Percentiles rank a stretch among this genome's conserved stretches.
These are phyloP conservation scores for Athalia cordata DNA, from an alignment of 2,888 invertebrate genomes.

Conservation along the genomic window DNA sequence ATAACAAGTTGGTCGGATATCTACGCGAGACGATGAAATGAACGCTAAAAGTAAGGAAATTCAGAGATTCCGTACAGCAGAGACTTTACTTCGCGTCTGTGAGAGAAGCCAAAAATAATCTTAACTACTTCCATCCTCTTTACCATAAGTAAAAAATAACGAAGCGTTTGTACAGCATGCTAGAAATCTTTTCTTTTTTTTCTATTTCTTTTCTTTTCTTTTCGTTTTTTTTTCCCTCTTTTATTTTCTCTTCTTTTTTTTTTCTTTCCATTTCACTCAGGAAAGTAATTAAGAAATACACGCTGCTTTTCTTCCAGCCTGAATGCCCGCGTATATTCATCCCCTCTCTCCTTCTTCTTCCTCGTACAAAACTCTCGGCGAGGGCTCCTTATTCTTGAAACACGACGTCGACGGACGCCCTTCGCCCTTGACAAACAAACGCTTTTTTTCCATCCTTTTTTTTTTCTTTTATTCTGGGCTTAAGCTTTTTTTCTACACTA, in stretches of 20 bases:
- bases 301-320: not conserved
- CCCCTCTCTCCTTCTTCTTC: not conserved
- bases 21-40: not conserved
- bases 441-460: not conserved
- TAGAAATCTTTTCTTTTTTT: too few relatives aligned
- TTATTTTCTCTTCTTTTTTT: too few relatives aligned
- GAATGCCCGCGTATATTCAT: not conserved
- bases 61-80: not conserved
- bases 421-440: constrained; percentile 20
- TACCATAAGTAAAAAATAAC: constrained; percentile 29
- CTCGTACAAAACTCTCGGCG: too few relatives aligned
- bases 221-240: too few relatives aligned
- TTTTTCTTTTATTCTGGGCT: too few relatives aligned
- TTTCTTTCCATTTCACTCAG: not conserved
- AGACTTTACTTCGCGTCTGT: not conserved
- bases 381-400: too few relatives aligned
- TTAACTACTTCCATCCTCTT: constrained; percentile 37
- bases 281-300: constrained; percentile 33
- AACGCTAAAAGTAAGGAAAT: not conserved
- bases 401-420: not conserved
- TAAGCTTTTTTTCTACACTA: too few relatives aligned
- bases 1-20: constrained; percentile 2
- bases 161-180: not conserved
- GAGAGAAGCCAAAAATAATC: constrained; percentile 29
- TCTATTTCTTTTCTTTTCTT: too few relatives aligned